Evolutionary conservation across 1,140 invertebrate genomes (phyloP).

Genomic region (Penaeus indicus): DNA sequence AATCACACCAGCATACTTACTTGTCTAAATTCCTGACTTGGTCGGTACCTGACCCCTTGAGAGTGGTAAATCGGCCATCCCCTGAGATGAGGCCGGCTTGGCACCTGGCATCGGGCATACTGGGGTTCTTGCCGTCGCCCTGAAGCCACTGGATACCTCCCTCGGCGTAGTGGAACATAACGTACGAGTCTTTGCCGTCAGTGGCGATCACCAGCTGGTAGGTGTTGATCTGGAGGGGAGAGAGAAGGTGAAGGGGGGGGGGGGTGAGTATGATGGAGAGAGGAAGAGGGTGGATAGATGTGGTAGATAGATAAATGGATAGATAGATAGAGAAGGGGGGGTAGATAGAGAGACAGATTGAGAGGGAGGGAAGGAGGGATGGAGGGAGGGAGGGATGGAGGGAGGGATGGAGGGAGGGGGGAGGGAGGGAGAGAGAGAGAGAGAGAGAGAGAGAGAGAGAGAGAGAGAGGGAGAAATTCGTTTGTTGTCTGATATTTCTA

Average conservation of each 20-base stretch:
- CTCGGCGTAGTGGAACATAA: slow-evolving; percentile 87
- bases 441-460: too few relatives aligned
- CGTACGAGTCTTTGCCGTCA: slow-evolving; percentile 86
- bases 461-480: too few relatives aligned
- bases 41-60: slow-evolving; percentile 89
- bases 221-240: slow-evolving; percentile 76
- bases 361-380: too few relatives aligned
- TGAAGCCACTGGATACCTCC: slow-evolving; percentile 92
- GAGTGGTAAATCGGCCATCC: slow-evolving; percentile 79
- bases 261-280: background rate
- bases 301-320: too few relatives aligned
- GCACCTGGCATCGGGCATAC: slow-evolving; percentile 86
- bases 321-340: too few relatives aligned
- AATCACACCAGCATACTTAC: slow-evolving; percentile 72
- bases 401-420: too few relatives aligned
- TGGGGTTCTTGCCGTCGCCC: slow-evolving; percentile 76
- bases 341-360: too few relatives aligned
- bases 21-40: slow-evolving; percentile 82
- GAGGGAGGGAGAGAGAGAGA: too few relatives aligned
- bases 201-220: slow-evolving; percentile 88
- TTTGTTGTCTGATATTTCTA: too few relatives aligned
- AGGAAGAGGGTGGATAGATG: too few relatives aligned
- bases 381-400: too few relatives aligned
- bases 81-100: slow-evolving; percentile 90
- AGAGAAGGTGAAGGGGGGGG: slow-evolving; percentile 44